Conservation (phyloP, 2,113 vertebrate genomes). For the Thunnus thynnus region DNA sequence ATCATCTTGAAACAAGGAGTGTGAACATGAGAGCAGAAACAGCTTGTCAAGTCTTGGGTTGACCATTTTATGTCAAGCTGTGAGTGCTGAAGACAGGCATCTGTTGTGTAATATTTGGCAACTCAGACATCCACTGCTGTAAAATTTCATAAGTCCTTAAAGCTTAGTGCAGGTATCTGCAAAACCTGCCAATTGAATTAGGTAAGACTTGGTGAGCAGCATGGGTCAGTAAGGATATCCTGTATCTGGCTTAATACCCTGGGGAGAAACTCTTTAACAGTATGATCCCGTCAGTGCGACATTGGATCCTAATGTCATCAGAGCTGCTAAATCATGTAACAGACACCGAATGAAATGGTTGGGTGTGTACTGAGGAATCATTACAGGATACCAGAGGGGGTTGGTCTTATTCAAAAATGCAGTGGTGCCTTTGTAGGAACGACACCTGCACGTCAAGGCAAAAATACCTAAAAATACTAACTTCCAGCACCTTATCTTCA, state of each 20-base stretch:
- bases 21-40: slow-evolving; percentile 28
- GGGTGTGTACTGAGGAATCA: slow-evolving; percentile 41
- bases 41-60: slow-evolving; percentile 14
- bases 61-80: slow-evolving; percentile 20
- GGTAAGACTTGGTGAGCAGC: slow-evolving; percentile 35
- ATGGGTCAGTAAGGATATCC: slow-evolving; percentile 43
- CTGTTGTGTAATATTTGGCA: slow-evolving; percentile 53
- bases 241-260: slow-evolving; percentile 42
- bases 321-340: slow-evolving; percentile 66
- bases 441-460: not conserved
- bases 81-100: slow-evolving; percentile 28
- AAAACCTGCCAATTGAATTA: slow-evolving; percentile 33
- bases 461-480: not conserved
- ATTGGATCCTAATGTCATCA: slow-evolving; percentile 54
- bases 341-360: slow-evolving; percentile 51
- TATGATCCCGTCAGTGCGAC: slow-evolving; percentile 30
- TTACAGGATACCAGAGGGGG: slow-evolving; percentile 23
- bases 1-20: slow-evolving; percentile 3
- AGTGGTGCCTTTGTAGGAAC: not conserved
- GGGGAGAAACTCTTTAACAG: slow-evolving; percentile 44
- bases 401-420: not conserved
- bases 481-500: not conserved
- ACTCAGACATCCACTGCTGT: not conserved
- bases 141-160: slow-evolving; percentile 30
- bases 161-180: slow-evolving; percentile 47